A percentile compares a stretch with the other conserved stretches of the same genome.
These are phyloP conservation scores for Falco concolor DNA, from an alignment of 2,797 vertebrate species.

Conservation along the genomic window DNA sequence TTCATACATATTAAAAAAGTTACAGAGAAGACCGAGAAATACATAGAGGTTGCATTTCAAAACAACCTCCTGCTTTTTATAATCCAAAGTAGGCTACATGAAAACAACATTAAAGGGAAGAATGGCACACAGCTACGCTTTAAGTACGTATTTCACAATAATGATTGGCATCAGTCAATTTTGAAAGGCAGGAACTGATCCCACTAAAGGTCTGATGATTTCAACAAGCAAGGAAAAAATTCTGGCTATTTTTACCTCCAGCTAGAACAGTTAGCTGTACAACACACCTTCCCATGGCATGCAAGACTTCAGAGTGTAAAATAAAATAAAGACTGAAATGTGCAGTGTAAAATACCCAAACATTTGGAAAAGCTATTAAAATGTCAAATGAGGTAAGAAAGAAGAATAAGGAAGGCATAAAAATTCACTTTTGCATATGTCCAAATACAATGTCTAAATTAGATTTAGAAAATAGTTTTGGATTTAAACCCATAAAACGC, in stretches of 20 bases:
- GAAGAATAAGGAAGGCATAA: not conserved
- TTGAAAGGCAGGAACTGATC: not conserved
- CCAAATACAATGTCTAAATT: not conserved
- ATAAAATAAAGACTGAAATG: not conserved
- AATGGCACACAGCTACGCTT: not conserved
- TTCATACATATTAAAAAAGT: not conserved
- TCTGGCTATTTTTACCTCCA: not conserved
- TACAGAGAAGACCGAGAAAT: not conserved
- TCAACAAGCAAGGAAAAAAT: not conserved
- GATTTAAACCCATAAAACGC: not conserved
- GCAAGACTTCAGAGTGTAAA: not conserved
- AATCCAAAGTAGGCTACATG: not conserved
- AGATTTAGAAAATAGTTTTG: not conserved
- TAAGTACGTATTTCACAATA: not conserved
- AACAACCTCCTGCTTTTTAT: not conserved
- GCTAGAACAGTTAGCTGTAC: not conserved
- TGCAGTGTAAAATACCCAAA: not conserved
- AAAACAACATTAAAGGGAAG: not conserved
- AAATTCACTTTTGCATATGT: not conserved
- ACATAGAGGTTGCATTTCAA: not conserved
- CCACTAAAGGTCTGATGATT: not conserved
- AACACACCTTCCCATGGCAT: rapidly evolving
- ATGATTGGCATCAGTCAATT: not conserved
- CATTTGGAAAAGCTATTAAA: not conserved
- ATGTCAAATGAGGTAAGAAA: not conserved